Conservation (phyloP, 2,888 invertebrate genomes). For the Lapara coniferarum region DNA sequence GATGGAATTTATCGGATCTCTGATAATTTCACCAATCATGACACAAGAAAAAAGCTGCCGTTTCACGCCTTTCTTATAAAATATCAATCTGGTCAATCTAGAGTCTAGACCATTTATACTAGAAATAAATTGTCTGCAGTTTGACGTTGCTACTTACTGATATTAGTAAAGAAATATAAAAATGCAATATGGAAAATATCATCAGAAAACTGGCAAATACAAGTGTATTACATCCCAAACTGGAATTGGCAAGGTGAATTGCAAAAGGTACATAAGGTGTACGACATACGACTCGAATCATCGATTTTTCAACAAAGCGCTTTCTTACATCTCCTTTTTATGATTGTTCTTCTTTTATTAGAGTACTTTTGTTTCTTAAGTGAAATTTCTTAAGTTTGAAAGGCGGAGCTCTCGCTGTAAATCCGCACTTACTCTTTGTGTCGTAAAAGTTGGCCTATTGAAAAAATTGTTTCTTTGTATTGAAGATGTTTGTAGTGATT, state of each 20-base stretch:
- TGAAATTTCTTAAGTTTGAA: conserved; percentile 79
- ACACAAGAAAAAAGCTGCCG: no score
- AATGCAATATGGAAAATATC: no score
- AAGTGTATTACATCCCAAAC: background rate
- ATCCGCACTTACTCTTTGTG: conserved; percentile 76
- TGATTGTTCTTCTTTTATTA: conserved; percentile 83
- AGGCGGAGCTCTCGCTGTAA: conserved; percentile 74
- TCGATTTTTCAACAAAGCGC: conserved; percentile 60
- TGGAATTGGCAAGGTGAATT: conserved; percentile 34
- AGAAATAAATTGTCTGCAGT: no score
- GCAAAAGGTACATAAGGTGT: conserved; percentile 35
- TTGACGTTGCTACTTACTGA: no score
- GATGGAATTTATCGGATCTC: no score
- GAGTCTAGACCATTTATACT: no score
- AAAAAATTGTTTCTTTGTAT: conserved; percentile 67
- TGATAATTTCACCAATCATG: no score
- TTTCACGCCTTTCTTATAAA: no score
- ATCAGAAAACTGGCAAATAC: background rate
- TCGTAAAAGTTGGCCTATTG: conserved; percentile 77
- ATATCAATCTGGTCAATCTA: no score
- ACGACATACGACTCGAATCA: conserved; percentile 36
- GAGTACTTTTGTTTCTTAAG: conserved; percentile 82
- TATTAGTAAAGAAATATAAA: no score
- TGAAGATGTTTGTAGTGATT: conserved; percentile 33
- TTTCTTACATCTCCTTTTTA: conserved; percentile 76